Evolutionary conservation across 2,888 invertebrate genomes (phyloP).

Genomic region (Eurois occulta): DNA sequence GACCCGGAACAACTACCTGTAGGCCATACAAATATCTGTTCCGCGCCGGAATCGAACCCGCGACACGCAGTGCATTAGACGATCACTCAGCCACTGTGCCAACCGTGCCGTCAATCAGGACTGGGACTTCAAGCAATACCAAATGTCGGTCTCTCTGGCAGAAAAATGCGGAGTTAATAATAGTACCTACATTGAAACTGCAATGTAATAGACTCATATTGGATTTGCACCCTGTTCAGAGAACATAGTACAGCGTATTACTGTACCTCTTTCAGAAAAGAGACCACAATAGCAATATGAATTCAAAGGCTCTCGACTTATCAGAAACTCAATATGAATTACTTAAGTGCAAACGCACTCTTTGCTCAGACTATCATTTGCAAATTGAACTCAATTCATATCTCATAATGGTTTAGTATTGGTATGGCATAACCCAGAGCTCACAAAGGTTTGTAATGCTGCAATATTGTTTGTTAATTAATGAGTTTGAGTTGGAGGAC

Average conservation of each 20-base stretch:
- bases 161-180: background rate
- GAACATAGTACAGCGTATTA: background rate
- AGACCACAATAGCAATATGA: background rate
- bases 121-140: background rate
- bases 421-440: background rate
- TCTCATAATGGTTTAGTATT: conserved; percentile 13
- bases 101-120: background rate
- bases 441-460: background rate
- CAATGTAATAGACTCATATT: background rate
- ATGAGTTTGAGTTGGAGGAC: background rate
- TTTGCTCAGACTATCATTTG: conserved; percentile 11
- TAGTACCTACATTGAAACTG: background rate
- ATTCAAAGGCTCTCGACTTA: background rate
- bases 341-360: background rate
- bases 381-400: conserved; percentile 22
- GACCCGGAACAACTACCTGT: no score
- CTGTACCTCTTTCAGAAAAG: background rate
- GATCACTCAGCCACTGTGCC: background rate
- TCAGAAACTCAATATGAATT: background rate
- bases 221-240: background rate
- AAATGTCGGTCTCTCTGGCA: background rate
- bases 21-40: background rate
- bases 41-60: background rate
- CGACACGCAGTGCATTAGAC: background rate
- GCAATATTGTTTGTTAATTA: conserved; percentile 2